Base-by-base conservation (phyloP, 2,113 vertebrate genomes). In the Herpailurus yagouaroundi region DNA sequence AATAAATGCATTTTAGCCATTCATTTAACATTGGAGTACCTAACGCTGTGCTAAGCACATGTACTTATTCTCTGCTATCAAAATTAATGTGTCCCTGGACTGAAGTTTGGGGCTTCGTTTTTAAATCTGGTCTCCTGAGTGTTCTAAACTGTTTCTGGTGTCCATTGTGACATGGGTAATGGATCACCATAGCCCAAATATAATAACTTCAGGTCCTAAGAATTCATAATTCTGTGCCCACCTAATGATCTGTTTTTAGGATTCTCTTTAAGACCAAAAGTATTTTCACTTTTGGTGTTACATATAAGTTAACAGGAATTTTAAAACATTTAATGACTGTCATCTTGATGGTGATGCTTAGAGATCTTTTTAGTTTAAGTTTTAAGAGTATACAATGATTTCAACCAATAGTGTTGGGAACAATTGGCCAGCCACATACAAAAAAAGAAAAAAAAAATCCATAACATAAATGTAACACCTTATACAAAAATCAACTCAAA, bases 181-280 rank as follows among this genome's bases (percentile, higher is more conserved):
- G 3, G n/a, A 52, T 52, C 50, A 76, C 14, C 14, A 36, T 71
- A 76, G 33, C 77, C 69, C n/a, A 88, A 13, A 71, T 87, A 90
- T 52, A 73, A 85, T 52, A 73, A 85, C 55, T 81, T 82, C 36
- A 57, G 31, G 66, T 93, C 73, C 73, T 31, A 81, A 82, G 93
- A 60, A 14, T 45, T 38, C 9, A 5, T 86, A 41, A 86, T 81
- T 68, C 57, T 13, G 14, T 69, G 16, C 82, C 15, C 33, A 29
- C 57, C 69, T 71, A 74, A n/a, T 91, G 55, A 64, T 48, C 36
- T 76, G 63, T 82, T 86, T 86, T 90, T 60, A 95, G n/a, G 38
- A 48, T 96, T 82, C 55, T 80, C 52, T 81, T 45, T 60, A 76
- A 87, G 48, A 95, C 66, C 45, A 93, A 94, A 89, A 91, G 19